A percentile compares a stretch with the other conserved stretches of the same genome.
Evolutionary conservation across 1,140 invertebrate genomes (phyloP).

Genomic region (Physella acuta): DNA sequence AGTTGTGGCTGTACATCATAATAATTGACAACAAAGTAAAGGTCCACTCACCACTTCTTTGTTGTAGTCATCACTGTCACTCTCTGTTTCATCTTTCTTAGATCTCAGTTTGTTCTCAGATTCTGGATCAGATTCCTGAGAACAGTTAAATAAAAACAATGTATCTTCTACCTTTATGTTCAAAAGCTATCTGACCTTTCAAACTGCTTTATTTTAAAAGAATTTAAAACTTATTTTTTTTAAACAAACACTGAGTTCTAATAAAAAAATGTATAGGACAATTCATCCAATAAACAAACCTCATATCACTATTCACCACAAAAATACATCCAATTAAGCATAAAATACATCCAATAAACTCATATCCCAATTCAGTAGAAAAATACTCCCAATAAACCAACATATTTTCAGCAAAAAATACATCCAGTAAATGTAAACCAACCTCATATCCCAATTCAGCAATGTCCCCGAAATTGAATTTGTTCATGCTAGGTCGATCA

Average conservation of each 20-base stretch:
- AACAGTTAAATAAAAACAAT: neutral
- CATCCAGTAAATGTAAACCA: slow-evolving; percentile 10
- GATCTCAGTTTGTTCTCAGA: slow-evolving; percentile 31
- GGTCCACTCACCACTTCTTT: slow-evolving; percentile 59
- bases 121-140: slow-evolving; percentile 46
- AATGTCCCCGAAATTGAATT: slow-evolving; percentile 39
- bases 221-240: neutral
- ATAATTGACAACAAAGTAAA: no score
- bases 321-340: no score
- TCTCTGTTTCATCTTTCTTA: slow-evolving; percentile 38
- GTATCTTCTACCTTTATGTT: no score
- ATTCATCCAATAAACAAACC: no score
- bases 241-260: neutral
- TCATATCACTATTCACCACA: no score
- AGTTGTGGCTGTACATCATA: no score
- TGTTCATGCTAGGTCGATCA: slow-evolving; percentile 34
- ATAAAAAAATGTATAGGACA: no score
- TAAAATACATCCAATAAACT: no score
- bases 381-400: no score
- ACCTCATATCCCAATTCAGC: slow-evolving; percentile 49
- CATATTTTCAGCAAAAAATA: neutral
- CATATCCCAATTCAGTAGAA: no score
- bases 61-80: slow-evolving; percentile 54
- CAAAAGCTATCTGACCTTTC: neutral
- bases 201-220: neutral